These are phyloP conservation scores for Odocoileus virginianus DNA, from an alignment of 2,113 vertebrate genomes.

Conservation along the genomic window DNA sequence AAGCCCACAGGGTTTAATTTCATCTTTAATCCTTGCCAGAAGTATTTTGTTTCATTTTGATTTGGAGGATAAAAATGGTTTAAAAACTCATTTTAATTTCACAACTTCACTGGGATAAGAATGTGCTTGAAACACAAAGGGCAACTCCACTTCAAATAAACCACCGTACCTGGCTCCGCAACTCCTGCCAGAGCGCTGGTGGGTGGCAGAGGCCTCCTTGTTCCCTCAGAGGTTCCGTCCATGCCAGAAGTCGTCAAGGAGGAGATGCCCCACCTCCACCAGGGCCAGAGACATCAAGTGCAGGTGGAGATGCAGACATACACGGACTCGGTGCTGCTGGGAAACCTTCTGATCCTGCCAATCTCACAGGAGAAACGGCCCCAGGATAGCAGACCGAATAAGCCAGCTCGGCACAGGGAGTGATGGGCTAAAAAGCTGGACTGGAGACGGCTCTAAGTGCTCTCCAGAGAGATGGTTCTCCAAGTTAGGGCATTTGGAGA, in stretches of 20 bases:
- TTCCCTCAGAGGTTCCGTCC: background rate
- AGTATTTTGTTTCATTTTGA: background rate
- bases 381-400: accelerated
- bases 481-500: background rate
- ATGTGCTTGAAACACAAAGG: background rate
- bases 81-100: background rate
- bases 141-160: background rate
- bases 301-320: accelerated
- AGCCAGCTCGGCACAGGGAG: accelerated
- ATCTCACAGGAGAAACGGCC: background rate
- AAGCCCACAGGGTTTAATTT: background rate
- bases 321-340: accelerated
- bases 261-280: accelerated
- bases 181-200: background rate
- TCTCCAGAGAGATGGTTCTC: background rate
- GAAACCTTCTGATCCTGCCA: background rate
- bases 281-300: accelerated
- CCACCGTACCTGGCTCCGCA: accelerated
- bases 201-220: accelerated
- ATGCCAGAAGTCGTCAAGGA: accelerated
- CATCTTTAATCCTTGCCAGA: background rate
- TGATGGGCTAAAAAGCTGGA: accelerated
- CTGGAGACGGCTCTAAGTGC: accelerated
- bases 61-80: background rate
- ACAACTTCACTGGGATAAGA: background rate